These are phyloP conservation scores for Pollimyrus isidori DNA, from an alignment of 2,113 vertebrate species.

Conservation along the genomic window DNA sequence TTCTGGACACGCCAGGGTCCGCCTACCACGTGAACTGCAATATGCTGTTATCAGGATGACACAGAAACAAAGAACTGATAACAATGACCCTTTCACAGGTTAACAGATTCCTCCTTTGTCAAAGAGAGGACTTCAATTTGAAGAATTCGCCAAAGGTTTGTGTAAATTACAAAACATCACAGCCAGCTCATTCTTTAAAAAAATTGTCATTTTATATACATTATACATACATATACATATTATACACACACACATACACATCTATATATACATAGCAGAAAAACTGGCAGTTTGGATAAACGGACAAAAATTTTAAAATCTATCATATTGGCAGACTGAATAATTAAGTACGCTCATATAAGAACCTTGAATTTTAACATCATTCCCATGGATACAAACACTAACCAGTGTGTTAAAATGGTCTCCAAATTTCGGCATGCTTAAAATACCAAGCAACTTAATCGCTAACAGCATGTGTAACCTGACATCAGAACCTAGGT, in stretches of 20 bases:
- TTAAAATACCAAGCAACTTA: not conserved
- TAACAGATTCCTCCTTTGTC: not conserved
- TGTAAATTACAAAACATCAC: not conserved
- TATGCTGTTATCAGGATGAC: not conserved
- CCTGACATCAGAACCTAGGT: not conserved
- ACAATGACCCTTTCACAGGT: constrained; percentile 3
- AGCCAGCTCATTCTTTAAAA: not conserved
- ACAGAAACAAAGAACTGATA: not conserved
- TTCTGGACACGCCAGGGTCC: not conserved
- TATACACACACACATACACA: no score
- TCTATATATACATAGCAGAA: not conserved
- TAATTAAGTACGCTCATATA: not conserved
- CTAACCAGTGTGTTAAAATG: not conserved
- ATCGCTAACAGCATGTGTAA: not conserved
- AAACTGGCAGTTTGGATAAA: not conserved
- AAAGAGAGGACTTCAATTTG: not conserved
- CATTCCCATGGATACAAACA: not conserved
- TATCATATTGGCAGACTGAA: not conserved
- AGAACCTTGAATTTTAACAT: not conserved
- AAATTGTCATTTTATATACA: no score
- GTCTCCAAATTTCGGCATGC: not conserved
- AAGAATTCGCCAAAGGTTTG: not conserved
- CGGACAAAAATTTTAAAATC: not conserved
- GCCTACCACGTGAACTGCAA: constrained; percentile 24
- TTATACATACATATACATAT: no score